A percentile compares a stretch with the other conserved stretches of the same genome.
phyloP scores from a whole-genome alignment of 2,797 vertebrate species.

The Cirrhinus mrigala region DNA sequence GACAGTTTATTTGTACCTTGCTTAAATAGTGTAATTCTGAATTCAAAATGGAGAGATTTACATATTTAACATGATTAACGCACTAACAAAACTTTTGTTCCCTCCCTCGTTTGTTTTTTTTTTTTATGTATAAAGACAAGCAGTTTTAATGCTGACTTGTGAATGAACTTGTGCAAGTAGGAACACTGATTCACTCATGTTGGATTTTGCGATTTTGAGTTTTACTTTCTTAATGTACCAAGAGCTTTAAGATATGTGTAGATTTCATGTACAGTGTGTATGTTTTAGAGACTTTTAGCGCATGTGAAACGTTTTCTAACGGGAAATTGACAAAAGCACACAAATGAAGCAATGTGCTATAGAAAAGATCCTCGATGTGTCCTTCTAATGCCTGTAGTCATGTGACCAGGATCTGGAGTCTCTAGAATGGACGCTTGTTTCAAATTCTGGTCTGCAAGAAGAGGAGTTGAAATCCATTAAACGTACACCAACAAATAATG shows the following conservation, averaged over 20 bases:
- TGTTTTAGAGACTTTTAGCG: slow-evolving; percentile 77
- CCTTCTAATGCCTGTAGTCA: not conserved
- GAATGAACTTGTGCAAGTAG: slow-evolving; percentile 10
- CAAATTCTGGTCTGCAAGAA: not conserved
- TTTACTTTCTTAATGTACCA: slow-evolving; percentile 73
- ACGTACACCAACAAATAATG: not conserved
- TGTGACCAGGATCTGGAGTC: not conserved
- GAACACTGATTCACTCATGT: slow-evolving; percentile 11
- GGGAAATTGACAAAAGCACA: slow-evolving; percentile 75
- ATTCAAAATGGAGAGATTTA: not conserved
- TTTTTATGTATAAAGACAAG: not conserved
- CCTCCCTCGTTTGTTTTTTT: not conserved
- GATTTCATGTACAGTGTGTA: slow-evolving; percentile 82
- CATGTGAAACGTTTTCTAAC: slow-evolving; percentile 81
- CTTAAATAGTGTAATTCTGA: not conserved
- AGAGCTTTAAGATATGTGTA: slow-evolving; percentile 81
- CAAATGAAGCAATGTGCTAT: slow-evolving; percentile 53
- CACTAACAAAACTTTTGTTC: slow-evolving; percentile 20
- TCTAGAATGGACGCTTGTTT: not conserved
- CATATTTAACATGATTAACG: slow-evolving; percentile 24
- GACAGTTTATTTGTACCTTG: not conserved
- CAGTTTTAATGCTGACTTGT: not conserved
- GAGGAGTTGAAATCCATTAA: slow-evolving; percentile 24
- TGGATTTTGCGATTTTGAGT: slow-evolving; percentile 34
- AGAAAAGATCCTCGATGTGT: slow-evolving; percentile 6